Conservation (phyloP, 2,888 invertebrate species). For the Erannis defoliaria region DNA sequence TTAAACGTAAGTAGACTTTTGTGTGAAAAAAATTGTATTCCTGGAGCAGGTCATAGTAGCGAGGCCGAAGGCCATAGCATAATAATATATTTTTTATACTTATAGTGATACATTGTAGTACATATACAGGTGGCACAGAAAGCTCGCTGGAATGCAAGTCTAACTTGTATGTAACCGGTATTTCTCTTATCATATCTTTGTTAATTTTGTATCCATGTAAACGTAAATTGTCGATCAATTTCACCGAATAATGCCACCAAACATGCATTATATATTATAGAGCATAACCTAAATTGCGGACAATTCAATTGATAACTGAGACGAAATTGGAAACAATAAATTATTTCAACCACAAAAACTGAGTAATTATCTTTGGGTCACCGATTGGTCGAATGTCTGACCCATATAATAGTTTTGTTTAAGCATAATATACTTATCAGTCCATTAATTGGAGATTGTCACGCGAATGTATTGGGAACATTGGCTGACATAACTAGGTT, state of each 20-base stretch:
- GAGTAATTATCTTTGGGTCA: slow-evolving; percentile 72
- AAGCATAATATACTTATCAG: slow-evolving; percentile 43
- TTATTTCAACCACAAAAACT: slow-evolving; percentile 63
- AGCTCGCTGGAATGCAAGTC: too few relatives aligned
- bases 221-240: slow-evolving; percentile 30
- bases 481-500: slow-evolving; percentile 17
- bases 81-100: too few relatives aligned
- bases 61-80: too few relatives aligned
- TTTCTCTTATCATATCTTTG: too few relatives aligned
- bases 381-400: slow-evolving; percentile 57
- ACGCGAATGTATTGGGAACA: slow-evolving; percentile 31
- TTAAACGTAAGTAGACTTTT: too few relatives aligned
- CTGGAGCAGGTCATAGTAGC: too few relatives aligned
- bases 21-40: too few relatives aligned
- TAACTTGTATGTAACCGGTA: too few relatives aligned
- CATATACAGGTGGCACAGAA: too few relatives aligned
- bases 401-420: slow-evolving; percentile 61
- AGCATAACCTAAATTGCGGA: slow-evolving; percentile 70
- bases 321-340: slow-evolving; percentile 75
- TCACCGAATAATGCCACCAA: slow-evolving; percentile 45
- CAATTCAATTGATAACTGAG: slow-evolving; percentile 69
- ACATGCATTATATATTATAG: slow-evolving; percentile 63
- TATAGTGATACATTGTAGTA: too few relatives aligned
- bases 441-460: slow-evolving; percentile 35
- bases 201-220: too few relatives aligned